These are phyloP conservation scores for Malurus alboscapulatus DNA, from an alignment of 2,113 vertebrate genomes.

Conservation along the genomic window DNA sequence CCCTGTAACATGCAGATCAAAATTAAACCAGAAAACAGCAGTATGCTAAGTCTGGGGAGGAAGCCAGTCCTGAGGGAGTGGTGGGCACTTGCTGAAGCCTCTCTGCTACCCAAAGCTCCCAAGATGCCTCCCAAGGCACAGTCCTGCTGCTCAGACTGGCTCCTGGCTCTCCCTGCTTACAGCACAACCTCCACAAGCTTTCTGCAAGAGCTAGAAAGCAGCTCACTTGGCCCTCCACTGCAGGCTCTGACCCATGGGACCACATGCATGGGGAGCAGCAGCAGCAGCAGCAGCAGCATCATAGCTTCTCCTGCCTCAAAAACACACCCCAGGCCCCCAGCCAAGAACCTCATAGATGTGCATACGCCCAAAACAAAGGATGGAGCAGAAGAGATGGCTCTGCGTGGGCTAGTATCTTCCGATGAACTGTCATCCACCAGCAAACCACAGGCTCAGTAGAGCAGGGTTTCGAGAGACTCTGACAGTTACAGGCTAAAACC, in stretches of 20 bases:
- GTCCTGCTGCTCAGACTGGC: background rate
- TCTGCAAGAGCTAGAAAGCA: background rate
- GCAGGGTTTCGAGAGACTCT: background rate
- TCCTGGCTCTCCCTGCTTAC: background rate
- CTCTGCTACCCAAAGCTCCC: background rate
- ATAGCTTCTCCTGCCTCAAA: background rate
- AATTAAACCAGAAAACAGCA: background rate
- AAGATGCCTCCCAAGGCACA: background rate
- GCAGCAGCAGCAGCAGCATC: background rate
- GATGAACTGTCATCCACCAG: conserved; percentile 24
- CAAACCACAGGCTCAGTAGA: background rate
- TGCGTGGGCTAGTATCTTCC: conserved; percentile 52
- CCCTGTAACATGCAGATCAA: conserved; percentile 55
- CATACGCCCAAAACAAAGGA: background rate
- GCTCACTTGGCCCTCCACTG: background rate
- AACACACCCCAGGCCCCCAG: background rate
- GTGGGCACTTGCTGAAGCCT: background rate
- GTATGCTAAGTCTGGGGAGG: background rate
- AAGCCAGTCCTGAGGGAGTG: background rate
- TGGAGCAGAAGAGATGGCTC: conserved; percentile 18
- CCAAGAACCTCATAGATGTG: background rate
- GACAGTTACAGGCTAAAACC: conserved; percentile 10
- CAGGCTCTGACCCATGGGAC: background rate
- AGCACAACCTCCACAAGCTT: background rate
- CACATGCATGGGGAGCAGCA: background rate